Base-by-base conservation (phyloP, 1,140 invertebrate genomes). In the Planococcus citri region DNA sequence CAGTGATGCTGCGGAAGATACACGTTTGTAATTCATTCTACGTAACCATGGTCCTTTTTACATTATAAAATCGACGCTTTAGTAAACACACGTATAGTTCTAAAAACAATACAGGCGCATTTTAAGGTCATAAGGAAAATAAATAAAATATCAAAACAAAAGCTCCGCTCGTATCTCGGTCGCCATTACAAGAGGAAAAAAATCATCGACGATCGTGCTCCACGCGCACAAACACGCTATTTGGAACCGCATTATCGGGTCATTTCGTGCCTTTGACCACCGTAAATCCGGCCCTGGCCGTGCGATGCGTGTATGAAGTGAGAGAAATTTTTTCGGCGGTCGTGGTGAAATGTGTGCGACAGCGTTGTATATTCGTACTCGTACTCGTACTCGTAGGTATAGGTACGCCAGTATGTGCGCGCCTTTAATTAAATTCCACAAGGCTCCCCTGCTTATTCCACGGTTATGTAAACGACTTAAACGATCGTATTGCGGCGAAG, bases 401-500 rank as follows among this genome's bases (percentile, higher is more conserved):
- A n/a, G 4, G 41, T 51, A 51, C 41, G 41, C 41, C 2, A 9
- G 41, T 51, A 51, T 17, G 41, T 51, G 41, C 41, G 12, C 41
- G 41, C 41, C 41, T 51, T 51, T 51, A 51, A 51, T 51, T 51
- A 51, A 51, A 51, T 51, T 51, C 41, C 41, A 51, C 4, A 14
- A 17, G 41, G 6, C 17, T 17, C 41, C 41, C 41, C 41, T 17
- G 17, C 41, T n/a, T n/a, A n/a, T n/a, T n/a, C 2, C n/a, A 51
- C 41, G 41, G 41, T 51, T 51, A 51, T 51, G 41, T 51, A 51
- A 51, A 51, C 41, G 41, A 51, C 41, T 51, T 51, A 51, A 6
- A 51, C 41, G 41, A 51, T 51, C 41, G 41, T 51, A 51, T 51
- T 51, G 41, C 41, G 41, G 41, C 41, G 41, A 51, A 51, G 41